Base-by-base conservation (phyloP, 2,797 vertebrate species). In the Sebastes taczanowskii region DNA sequence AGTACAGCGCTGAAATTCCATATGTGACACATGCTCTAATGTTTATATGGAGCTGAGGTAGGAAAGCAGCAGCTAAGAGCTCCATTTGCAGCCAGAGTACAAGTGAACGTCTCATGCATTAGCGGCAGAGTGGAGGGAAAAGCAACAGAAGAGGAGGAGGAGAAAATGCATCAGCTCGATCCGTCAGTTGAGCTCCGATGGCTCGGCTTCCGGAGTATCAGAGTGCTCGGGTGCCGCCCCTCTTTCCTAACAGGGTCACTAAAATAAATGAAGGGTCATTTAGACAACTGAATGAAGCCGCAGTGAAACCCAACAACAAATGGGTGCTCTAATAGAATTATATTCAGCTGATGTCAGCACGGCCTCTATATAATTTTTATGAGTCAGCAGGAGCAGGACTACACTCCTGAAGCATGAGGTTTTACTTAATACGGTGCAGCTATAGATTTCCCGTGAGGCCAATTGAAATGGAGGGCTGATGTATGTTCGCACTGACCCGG, bases 301-400 rank as follows among this genome's bases (percentile, higher is more conserved):
- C 90, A 82, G 86, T 77, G 86, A 92, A 92, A 91, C 79, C 82
- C 71, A 59, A 91, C 90, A 91, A 95, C 91, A 92, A 93, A 95
- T 91, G 85, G 91, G 60, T 42, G 70, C 88, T 87, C 75, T 88
- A 81, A 92, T 85, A 90, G 88, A 94, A 94, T 94, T 93, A 94
- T 88, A 92, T 91, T 80, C 62, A 46, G 93, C 93, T 92, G 91
- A 93, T 93, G 92, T 94, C 94, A 95, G 94, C 94, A 86, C 46
- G 6, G 75, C 69, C 78, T 82, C 82, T 91, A 81, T 72, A 91
- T 95, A 86, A 89, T 88, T 91, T 96, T 95, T 94, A 94, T 84
- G 93, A 94, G 89, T 95, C 93, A 92, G 93, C 92, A 87, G 55
- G 71, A 91, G 85, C 66, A 74, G 81, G 86, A 76, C 81, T 77